Evolutionary conservation across 2,113 vertebrate genomes (phyloP), one percentile per base, ranked within the genome.

Genomic region (Anhinga anhinga): DNA sequence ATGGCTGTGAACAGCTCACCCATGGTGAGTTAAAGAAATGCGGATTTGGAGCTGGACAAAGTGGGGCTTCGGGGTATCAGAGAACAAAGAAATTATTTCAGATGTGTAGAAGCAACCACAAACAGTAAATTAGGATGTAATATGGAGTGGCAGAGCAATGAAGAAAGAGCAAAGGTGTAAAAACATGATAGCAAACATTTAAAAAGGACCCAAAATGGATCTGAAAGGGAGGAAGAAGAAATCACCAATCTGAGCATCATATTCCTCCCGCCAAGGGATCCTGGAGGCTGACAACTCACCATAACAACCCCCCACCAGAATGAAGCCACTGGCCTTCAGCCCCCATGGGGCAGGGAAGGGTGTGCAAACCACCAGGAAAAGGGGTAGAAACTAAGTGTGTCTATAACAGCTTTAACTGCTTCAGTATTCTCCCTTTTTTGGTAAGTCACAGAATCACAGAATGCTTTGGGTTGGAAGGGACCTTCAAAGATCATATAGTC

Each of bases 201-300:
- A 6, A 63, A 59, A n/a, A 36, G 10, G 26, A 23, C 38, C 26
- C 38, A 4, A 2, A 53, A 25, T 2, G 2, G 32, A 62, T 32
- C 20, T 13, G 10, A 25, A 34, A 36, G 10, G 12, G 32, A 34
- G 22, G 27, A 26, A 25, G 30, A 32, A 38, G 44, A 40, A 47
- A 47, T 13, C 27, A 26, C 29, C 22, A 10, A 13, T 4, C 2
- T 20, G n/a, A 59, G 13, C 17, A 3, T 12, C 4, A 1, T 26
- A 20, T 38, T 70, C 44, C 27, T 34, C n/a, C 32, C 21, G 10
- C 7, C 1, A 2, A 44, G 22, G 15, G 19, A 65, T 20, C 13
- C 47, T 21, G 25, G 62, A 9, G 9, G 62, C 49, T 21, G 8
- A 36, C 47, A 44, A 18, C 38, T 45, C 4, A 0, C 38, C 11